Percentiles rank a stretch among this genome's conserved stretches.
Evolutionary conservation across 2,888 invertebrate species (phyloP).

Genomic region (Octodonta nipae): DNA sequence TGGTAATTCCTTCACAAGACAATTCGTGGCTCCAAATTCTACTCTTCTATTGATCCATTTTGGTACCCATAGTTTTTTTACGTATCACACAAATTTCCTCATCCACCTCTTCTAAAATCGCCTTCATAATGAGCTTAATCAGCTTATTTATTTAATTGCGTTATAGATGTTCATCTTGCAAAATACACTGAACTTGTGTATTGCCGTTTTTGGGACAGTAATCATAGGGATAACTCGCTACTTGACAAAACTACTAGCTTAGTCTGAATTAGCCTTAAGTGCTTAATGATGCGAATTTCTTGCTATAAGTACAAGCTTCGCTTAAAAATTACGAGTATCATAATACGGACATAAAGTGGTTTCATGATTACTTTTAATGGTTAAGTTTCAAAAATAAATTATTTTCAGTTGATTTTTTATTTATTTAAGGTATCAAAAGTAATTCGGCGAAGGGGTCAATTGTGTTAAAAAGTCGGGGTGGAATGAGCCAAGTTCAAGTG

Average conservation of each 20-base stretch:
- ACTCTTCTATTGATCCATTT: background rate
- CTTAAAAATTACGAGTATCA: too few species aligned
- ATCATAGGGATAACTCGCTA: slow-evolving; percentile 4
- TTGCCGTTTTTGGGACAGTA: background rate
- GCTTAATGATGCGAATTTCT: too few species aligned
- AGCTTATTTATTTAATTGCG: background rate
- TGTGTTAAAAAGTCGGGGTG: too few species aligned
- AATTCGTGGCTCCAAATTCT: background rate
- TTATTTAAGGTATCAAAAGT: too few species aligned
- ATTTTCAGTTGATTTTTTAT: too few species aligned
- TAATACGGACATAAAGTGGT: too few species aligned
- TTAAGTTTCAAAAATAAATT: too few species aligned
- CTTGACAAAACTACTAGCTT: slow-evolving; percentile 5
- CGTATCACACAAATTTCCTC: background rate
- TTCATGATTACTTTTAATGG: too few species aligned
- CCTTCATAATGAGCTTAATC: background rate
- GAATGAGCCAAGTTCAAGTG: too few species aligned
- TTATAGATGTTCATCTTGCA: background rate
- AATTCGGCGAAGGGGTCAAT: too few species aligned
- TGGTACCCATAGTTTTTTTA: background rate
- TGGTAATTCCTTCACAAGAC: background rate
- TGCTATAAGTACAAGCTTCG: too few species aligned
- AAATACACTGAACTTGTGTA: background rate
- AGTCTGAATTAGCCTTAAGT: too few species aligned
- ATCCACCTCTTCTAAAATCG: slow-evolving; percentile 1